phyloP scores from a whole-genome alignment of 2,888 invertebrate species.

The Rosalia funebris region DNA sequence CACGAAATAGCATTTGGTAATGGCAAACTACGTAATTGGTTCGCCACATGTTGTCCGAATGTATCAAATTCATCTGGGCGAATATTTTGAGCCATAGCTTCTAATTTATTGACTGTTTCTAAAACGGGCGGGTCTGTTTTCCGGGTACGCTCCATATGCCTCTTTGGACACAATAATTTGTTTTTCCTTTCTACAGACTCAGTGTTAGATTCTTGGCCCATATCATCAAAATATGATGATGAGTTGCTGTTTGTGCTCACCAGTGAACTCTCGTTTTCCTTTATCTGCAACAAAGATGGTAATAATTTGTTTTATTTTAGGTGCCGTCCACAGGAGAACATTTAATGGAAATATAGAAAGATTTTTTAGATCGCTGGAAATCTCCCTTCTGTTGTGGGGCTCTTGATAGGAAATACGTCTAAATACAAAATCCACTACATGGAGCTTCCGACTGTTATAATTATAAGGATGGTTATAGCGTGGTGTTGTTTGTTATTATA shows the following conservation, averaged over 20 bases:
- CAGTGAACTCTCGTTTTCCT: neutral
- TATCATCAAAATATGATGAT: conserved; percentile 10
- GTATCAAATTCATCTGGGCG: conserved; percentile 4
- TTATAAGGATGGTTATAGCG: conserved; percentile 48
- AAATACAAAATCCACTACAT: conserved; percentile 47
- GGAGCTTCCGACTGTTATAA: conserved; percentile 48
- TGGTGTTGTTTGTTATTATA: conserved; percentile 40
- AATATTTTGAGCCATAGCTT: conserved; percentile 8
- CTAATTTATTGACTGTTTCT: conserved; percentile 9
- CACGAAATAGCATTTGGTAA: conserved; percentile 8
- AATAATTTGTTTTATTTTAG: conserved; percentile 4
- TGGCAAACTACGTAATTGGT: conserved; percentile 1
- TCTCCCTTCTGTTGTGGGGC: conserved; percentile 39
- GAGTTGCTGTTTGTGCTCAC: conserved; percentile 4
- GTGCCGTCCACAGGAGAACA: conserved; percentile 14
- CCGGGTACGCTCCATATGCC: neutral
- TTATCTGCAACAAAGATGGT: conserved; percentile 1
- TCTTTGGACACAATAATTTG: conserved; percentile 3
- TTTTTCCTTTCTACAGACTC: neutral
- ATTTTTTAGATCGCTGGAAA: conserved; percentile 17
- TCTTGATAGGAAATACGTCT: conserved; percentile 40
- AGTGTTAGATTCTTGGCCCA: neutral
- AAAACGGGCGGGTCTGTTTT: neutral
- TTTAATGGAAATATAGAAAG: conserved; percentile 12
- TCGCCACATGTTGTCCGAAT: conserved; percentile 5